Evolutionary conservation across 2,888 invertebrate species (phyloP).

Genomic region (Netelia inedita): DNA sequence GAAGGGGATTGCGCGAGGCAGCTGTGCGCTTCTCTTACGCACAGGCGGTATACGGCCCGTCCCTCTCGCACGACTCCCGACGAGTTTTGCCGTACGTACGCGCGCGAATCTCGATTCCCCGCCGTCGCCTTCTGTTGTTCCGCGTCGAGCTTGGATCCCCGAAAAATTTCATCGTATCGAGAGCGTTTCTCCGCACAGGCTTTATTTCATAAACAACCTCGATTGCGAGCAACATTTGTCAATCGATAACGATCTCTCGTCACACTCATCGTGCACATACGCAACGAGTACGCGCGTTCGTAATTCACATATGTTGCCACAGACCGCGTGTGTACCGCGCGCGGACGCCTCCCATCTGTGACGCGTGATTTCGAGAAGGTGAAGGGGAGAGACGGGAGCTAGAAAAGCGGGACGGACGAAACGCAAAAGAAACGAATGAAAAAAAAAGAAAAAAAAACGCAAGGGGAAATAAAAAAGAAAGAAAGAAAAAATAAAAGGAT

Average conservation of each 20-base stretch:
- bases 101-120: too few relatives aligned
- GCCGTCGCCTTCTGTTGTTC: too few relatives aligned
- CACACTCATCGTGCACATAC: neutral
- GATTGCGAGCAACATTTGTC: neutral
- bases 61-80: neutral
- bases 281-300: neutral
- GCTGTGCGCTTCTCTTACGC: constrained; percentile 3
- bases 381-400: constrained; percentile 5
- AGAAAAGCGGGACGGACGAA: neutral
- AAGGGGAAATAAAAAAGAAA: neutral
- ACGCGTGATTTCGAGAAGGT: constrained; percentile 59
- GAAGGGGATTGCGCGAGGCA: constrained; percentile 1
- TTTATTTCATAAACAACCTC: constrained; percentile 1
- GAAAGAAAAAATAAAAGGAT: constrained; percentile 16
- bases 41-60: constrained; percentile 8
- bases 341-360: constrained; percentile 51
- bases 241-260: neutral
- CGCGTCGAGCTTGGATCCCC: too few relatives aligned
- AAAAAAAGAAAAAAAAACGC: neutral
- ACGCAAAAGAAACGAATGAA: constrained; percentile 18
- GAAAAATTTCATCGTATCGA: too few relatives aligned
- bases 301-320: constrained; percentile 16
- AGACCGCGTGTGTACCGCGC: neutral
- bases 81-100: too few relatives aligned
- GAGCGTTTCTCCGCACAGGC: neutral